Conservation (phyloP, 2,888 invertebrate species). For the Taphrorychus bicolor region DNA sequence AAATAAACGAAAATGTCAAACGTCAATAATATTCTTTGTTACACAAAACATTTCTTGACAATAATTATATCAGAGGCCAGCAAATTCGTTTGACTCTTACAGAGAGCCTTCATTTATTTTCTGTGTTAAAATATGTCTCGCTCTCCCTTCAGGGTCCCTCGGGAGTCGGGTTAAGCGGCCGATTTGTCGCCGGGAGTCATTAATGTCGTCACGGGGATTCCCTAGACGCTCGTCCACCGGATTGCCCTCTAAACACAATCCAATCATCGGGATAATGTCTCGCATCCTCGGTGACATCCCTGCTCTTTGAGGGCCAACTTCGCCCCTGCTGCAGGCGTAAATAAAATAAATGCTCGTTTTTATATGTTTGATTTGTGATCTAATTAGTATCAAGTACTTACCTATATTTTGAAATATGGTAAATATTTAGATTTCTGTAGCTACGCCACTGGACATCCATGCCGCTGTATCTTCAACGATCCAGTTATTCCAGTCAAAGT, state of each 20-base stretch:
- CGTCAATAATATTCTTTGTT: no score
- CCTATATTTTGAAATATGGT: no score
- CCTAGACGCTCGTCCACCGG: slow-evolving; percentile 68
- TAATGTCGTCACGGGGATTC: slow-evolving; percentile 56
- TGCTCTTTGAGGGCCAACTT: background rate
- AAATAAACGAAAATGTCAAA: no score
- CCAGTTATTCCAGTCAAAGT: slow-evolving; percentile 32
- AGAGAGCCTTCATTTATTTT: slow-evolving; percentile 32
- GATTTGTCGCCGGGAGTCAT: slow-evolving; percentile 63
- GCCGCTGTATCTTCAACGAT: no score
- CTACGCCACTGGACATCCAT: background rate
- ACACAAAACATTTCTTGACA: background rate
- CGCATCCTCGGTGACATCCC: slow-evolving; percentile 4
- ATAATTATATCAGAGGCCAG: background rate
- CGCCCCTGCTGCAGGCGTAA: background rate
- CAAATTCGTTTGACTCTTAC: slow-evolving; percentile 23
- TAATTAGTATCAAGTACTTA: no score
- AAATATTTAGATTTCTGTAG: no score
- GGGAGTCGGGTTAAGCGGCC: slow-evolving; percentile 58
- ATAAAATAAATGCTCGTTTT: background rate
- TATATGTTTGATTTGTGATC: no score
- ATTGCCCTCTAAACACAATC: slow-evolving; percentile 69
- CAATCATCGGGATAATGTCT: slow-evolving; percentile 61
- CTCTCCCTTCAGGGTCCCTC: slow-evolving; percentile 48
- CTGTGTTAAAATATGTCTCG: slow-evolving; percentile 57